Evolutionary conservation across 1,140 invertebrate genomes (phyloP).

Genomic region (Cataglyphis hispanica): DNA sequence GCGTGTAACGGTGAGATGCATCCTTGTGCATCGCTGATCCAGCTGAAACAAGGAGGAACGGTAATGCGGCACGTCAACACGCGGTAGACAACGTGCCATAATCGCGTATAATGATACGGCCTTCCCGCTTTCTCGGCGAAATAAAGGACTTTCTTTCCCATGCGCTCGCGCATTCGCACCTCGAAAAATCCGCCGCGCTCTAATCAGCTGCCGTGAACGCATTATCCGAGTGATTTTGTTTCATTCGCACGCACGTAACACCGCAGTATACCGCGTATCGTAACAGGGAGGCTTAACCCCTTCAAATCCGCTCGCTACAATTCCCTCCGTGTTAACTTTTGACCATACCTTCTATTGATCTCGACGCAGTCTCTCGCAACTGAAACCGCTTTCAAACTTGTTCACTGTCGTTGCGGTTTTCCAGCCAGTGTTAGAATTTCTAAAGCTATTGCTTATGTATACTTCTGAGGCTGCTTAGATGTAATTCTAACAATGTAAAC

Average conservation of each 20-base stretch:
- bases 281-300: background rate
- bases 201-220: slow-evolving; percentile 24
- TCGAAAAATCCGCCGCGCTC: slow-evolving; percentile 8
- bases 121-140: slow-evolving; percentile 58
- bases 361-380: background rate
- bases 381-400: background rate
- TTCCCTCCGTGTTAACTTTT: background rate
- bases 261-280: background rate
- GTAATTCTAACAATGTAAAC: background rate
- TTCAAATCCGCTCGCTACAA: background rate
- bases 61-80: slow-evolving; percentile 50
- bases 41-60: slow-evolving; percentile 40
- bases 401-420: background rate
- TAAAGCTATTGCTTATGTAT: background rate
- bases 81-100: slow-evolving; percentile 33
- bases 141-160: slow-evolving; percentile 62
- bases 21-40: background rate
- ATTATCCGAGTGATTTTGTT: slow-evolving; percentile 24
- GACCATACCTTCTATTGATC: background rate
- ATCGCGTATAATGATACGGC: slow-evolving; percentile 53
- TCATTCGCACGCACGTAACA: slow-evolving; percentile 19
- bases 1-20: slow-evolving; percentile 14
- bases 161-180: slow-evolving; percentile 22
- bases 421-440: background rate
- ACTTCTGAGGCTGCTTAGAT: background rate